Evolutionary conservation across 2,113 vertebrate genomes (phyloP), one percentile per base, ranked within the genome.

Genomic region (Progne subis): DNA sequence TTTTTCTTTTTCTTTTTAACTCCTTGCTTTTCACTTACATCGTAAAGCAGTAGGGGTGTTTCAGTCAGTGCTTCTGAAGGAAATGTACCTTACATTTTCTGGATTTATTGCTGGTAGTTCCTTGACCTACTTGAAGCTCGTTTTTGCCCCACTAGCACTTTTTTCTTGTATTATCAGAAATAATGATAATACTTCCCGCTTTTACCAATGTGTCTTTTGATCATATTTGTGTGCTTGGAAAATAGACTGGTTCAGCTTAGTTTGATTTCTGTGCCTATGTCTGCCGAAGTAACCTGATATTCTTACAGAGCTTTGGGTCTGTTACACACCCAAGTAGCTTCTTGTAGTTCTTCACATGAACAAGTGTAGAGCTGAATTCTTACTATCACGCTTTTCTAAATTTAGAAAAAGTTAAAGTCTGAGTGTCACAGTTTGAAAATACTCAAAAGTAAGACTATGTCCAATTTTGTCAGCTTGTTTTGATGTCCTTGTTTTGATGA

Each of bases 251-350:
- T 86, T 86, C 11, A 14, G 7, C 15, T 55, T 29, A 32, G 17
- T 84, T 56, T 57, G 55, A 34, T 24, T 77, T 49, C 0, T 20
- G 18, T 74, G 26, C 25, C 19, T 39, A 20, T 46, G 41, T 31
- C 28, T 44, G 56, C 59, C 34, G 9, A 19, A 52, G 43, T 29
- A 65, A 50, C 37, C 17, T 25, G 50, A 46, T 44, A 2, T 4
- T 64, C 1, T 3, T n/a, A 20, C 4, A 46, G 52, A 46, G 43
- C 50, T 80, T 69, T 75, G 14, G 16, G 56, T 74, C 53, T 78
- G 0, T 43, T 56, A 17, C 31, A 34, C 26, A 61, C 43, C 21
- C 0, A 1, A 25, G 37, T 7, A 23, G 37, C 12, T 76, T 82
- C 60, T 56, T 60, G 24, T 52, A 56, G 39, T 50, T 75, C 61